Conservation (phyloP, 2,797 vertebrate species). For the Eulemur rubriventer region DNA sequence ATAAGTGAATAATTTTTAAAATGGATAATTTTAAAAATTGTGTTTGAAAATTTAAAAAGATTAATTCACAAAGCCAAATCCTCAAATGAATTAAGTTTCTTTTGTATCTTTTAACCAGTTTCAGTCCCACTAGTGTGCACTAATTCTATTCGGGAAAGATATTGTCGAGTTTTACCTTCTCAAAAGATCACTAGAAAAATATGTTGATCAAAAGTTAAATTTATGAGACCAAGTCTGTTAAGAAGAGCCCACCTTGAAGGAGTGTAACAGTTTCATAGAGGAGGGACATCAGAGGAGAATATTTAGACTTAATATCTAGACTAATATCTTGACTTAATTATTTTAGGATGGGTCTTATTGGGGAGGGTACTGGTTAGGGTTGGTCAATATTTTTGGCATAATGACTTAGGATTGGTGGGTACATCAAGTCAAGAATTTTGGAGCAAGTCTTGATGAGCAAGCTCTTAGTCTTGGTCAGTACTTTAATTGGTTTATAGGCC, state of each 20-base stretch:
- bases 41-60: not conserved
- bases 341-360: not conserved
- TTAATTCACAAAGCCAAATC: not conserved
- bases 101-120: not conserved
- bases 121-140: not conserved
- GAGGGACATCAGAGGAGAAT: not conserved
- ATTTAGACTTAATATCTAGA: not conserved
- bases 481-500: not conserved
- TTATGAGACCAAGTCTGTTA: not conserved
- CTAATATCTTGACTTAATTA: not conserved
- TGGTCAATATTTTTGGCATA: not conserved
- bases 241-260: not conserved
- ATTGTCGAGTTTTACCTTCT: not conserved
- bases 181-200: not conserved
- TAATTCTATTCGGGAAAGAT: not conserved
- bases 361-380: not conserved
- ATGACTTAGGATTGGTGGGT: not conserved
- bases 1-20: not conserved
- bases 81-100: not conserved
- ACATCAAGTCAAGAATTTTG: not conserved
- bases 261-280: not conserved
- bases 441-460: not conserved
- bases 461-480: not conserved
- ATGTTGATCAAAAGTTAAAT: not conserved
- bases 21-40: not conserved